Conservation (phyloP, 2,888 invertebrate species). For the Drosophila yooni region DNA sequence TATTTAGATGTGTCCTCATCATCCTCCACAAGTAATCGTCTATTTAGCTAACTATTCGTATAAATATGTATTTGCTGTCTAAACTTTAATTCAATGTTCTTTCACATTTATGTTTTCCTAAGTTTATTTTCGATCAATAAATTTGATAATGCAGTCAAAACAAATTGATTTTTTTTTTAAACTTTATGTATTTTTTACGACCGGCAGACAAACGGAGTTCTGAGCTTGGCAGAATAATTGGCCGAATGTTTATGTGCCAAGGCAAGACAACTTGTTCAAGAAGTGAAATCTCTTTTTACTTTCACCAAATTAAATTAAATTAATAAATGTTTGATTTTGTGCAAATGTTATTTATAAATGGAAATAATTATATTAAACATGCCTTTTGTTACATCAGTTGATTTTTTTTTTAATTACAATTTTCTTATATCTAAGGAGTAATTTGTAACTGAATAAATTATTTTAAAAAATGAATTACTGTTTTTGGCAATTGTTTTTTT, state of each 20-base stretch:
- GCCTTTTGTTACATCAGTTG: neutral
- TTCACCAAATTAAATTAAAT: neutral
- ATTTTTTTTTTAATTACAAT: neutral
- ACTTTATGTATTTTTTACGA: neutral
- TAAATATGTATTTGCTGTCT: constrained; percentile 35
- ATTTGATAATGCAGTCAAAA: constrained; percentile 41
- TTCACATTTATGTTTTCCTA: constrained; percentile 46
- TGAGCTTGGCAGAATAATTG: neutral
- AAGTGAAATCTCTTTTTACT: neutral
- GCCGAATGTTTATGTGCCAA: neutral
- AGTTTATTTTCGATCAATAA: constrained; percentile 54
- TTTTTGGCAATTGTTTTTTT: neutral
- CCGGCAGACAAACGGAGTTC: neutral
- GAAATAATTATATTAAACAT: neutral
- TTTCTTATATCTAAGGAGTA: neutral
- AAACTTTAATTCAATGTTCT: constrained; percentile 38
- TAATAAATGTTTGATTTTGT: neutral
- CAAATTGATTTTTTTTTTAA: constrained; percentile 13
- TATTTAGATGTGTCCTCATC: constrained; percentile 30
- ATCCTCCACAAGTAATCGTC: constrained; percentile 38
- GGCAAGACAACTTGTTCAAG: neutral
- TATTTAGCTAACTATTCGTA: constrained; percentile 24
- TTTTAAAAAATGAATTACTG: neutral
- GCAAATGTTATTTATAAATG: neutral
- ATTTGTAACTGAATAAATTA: neutral